Percentiles rank a stretch among this genome's conserved stretches.
Conservation (phyloP, 2,113 vertebrate species). For the Steatornis caripensis region DNA sequence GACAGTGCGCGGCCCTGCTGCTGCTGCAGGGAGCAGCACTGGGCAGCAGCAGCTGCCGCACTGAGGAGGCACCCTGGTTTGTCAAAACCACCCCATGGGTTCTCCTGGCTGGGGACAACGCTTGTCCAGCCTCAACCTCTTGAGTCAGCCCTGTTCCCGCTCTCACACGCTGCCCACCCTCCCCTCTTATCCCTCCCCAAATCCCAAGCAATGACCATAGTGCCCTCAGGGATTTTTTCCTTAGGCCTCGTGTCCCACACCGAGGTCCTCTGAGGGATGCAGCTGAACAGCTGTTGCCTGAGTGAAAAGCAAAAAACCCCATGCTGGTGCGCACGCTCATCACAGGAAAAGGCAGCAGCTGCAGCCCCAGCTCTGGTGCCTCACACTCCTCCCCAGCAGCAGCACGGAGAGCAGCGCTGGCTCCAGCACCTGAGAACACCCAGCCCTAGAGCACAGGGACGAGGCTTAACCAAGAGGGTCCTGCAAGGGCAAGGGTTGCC, state of each 20-base stretch:
- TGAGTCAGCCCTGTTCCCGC: too few relatives aligned
- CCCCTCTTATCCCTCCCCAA: not conserved
- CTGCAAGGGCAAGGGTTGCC: fast-evolving
- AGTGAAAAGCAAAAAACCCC: not conserved
- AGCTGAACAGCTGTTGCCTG: not conserved
- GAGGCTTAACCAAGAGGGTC: fast-evolving
- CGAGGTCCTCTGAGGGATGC: fast-evolving
- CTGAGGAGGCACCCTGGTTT: too few relatives aligned
- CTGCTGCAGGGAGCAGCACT: not conserved
- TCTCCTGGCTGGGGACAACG: fast-evolving
- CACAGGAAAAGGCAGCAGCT: not conserved
- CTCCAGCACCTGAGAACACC: fast-evolving
- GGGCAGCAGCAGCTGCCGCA: too few relatives aligned
- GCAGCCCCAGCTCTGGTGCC: not conserved
- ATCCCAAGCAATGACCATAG: fast-evolving
- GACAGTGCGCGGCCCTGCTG: not conserved
- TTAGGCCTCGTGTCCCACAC: not conserved
- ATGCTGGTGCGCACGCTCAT: fast-evolving
- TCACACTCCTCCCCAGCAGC: fast-evolving
- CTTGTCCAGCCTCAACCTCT: not conserved
- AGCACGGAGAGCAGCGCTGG: not conserved
- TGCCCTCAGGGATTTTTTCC: not conserved
- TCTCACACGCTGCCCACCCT: fast-evolving
- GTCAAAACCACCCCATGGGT: too few relatives aligned
- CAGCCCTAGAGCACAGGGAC: not conserved